Conservation (phyloP, 2,113 vertebrate genomes). For the Poeciliopsis prolifica region DNA sequence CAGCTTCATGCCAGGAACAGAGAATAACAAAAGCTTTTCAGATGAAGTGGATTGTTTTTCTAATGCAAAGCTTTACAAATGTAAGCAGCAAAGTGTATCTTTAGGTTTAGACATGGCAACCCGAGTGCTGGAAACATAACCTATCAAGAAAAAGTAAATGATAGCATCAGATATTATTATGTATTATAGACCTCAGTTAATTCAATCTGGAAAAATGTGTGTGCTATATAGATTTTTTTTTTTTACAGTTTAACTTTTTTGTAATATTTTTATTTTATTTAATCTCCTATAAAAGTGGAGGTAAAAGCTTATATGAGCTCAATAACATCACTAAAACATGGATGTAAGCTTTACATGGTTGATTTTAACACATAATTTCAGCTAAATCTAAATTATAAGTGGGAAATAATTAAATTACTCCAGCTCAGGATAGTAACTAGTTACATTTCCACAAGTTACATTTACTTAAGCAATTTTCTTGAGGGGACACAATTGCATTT, state of each 20-base stretch:
- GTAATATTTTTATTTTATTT: background rate
- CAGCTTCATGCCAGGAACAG: conserved; percentile 43
- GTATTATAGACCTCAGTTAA: background rate
- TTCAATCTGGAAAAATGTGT: background rate
- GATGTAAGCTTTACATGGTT: too few species aligned
- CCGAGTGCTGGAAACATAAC: background rate
- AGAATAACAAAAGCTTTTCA: conserved; percentile 60
- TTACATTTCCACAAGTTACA: too few species aligned
- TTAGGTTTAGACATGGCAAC: conserved; percentile 12
- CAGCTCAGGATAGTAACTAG: too few species aligned
- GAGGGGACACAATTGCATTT: too few species aligned
- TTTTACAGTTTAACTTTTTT: background rate
- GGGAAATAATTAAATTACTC: too few species aligned
- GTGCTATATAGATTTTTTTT: background rate
- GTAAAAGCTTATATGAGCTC: background rate
- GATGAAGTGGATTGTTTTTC: conserved; percentile 38
- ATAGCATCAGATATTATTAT: background rate
- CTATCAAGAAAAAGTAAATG: background rate
- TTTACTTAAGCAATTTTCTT: too few species aligned
- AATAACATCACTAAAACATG: too few species aligned
- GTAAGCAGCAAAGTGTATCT: conserved; percentile 34
- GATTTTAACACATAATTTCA: too few species aligned
- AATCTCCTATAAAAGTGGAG: background rate
- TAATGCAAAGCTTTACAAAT: conserved; percentile 17
- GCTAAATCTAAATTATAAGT: too few species aligned